Conservation (phyloP, 2,113 vertebrate species). For the Sminthopsis crassicaudata region DNA sequence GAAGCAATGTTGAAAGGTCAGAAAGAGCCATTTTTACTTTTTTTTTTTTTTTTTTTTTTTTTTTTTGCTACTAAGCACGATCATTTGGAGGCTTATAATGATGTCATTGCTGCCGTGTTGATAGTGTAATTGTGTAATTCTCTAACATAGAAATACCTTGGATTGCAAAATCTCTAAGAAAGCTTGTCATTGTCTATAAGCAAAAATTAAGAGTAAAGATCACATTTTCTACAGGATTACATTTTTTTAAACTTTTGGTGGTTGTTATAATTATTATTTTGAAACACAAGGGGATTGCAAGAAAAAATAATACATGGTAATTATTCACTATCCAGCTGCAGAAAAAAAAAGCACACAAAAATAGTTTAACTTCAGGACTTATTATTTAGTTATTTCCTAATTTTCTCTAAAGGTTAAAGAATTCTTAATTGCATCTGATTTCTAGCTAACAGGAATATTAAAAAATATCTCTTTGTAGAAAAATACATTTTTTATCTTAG, state of each 20-base stretch:
- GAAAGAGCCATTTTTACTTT: slow-evolving; percentile 69
- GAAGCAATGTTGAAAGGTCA: slow-evolving; percentile 67
- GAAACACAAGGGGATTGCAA: neutral
- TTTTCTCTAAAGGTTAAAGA: slow-evolving; percentile 41
- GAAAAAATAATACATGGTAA: neutral
- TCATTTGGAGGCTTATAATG: slow-evolving; percentile 48
- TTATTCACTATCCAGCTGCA: neutral
- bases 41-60: neutral
- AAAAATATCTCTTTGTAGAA: slow-evolving; percentile 30
- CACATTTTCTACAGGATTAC: neutral
- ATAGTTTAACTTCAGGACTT: neutral
- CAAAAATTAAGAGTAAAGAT: neutral
- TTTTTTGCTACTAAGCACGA: slow-evolving; percentile 58
- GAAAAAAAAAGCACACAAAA: slow-evolving; percentile 20
- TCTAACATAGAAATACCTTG: neutral
- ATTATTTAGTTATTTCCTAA: neutral
- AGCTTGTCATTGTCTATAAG: slow-evolving; percentile 46
- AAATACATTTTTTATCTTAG: slow-evolving; percentile 37
- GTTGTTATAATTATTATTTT: neutral
- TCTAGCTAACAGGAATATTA: neutral
- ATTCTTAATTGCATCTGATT: slow-evolving; percentile 27
- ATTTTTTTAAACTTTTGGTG: slow-evolving; percentile 2
- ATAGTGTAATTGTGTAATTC: rapidly evolving
- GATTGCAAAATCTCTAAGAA: neutral
- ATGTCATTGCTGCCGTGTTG: neutral